Evolutionary conservation across 1,140 invertebrate species (phyloP).

Genomic region (Anastrepha obliqua): DNA sequence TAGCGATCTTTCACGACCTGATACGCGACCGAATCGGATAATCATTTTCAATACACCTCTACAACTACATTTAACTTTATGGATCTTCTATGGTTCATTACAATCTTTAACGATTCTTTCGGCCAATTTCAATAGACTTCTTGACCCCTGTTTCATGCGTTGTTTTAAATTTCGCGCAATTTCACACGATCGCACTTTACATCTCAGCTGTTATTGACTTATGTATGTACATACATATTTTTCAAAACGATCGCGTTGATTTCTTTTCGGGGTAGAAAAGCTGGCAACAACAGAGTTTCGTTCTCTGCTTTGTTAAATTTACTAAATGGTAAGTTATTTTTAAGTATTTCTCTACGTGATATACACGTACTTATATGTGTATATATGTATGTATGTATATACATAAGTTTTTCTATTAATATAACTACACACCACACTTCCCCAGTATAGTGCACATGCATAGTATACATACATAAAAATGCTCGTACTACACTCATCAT

Average conservation of each 20-base stretch:
- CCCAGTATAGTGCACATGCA: not conserved
- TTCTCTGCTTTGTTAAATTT: conserved; percentile 48
- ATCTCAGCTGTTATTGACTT: not conserved
- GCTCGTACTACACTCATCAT: conserved; percentile 28
- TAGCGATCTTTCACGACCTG: too few species aligned
- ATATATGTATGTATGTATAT: not conserved
- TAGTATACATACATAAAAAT: conserved; percentile 48
- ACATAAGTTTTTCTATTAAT: conserved; percentile 55
- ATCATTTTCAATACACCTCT: too few species aligned
- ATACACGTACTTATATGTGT: not conserved
- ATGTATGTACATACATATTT: not conserved
- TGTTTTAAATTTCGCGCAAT: too few species aligned
- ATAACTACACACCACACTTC: conserved; percentile 50
- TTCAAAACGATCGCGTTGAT: conserved; percentile 14
- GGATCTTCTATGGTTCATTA: too few species aligned
- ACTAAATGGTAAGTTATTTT: conserved; percentile 55
- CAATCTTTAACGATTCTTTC: too few species aligned
- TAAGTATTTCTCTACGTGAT: conserved; percentile 49
- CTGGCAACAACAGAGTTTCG: conserved; percentile 43
- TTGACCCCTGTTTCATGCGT: too few species aligned
- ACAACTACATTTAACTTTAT: too few species aligned
- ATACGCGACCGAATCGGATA: too few species aligned
- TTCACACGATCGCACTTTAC: not conserved
- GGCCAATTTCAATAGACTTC: too few species aligned
- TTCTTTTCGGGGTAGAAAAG: conserved; percentile 47